A percentile compares a stretch with the other conserved stretches of the same genome.
phyloP scores from a whole-genome alignment of 2,797 vertebrate genomes.

The Enteromius afrohamiltoni region DNA sequence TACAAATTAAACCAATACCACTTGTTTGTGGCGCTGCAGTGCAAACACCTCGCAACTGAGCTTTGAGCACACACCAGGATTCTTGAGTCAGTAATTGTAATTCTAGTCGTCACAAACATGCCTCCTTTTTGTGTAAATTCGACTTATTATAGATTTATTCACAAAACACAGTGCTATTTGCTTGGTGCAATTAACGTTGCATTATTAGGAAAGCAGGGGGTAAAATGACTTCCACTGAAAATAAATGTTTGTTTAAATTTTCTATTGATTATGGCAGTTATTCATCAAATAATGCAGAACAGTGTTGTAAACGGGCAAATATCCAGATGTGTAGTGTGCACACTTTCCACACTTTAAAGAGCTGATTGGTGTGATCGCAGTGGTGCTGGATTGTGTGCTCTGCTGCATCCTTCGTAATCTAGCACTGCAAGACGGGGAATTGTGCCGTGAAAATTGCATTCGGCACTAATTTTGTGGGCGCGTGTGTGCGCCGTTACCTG shows the following conservation, averaged over 20 bases:
- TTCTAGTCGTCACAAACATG: background rate
- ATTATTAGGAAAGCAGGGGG: background rate
- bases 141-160: constrained; percentile 19
- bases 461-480: constrained; percentile 17
- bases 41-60: background rate
- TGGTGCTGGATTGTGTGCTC: constrained; percentile 10
- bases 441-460: constrained; percentile 25
- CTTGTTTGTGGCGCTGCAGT: background rate
- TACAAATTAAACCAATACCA: background rate
- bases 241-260: background rate
- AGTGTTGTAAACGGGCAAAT: background rate
- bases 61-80: background rate
- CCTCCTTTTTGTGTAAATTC: constrained; percentile 17
- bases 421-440: constrained; percentile 8
- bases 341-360: constrained; percentile 6
- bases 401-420: background rate
- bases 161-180: background rate
- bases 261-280: constrained; percentile 23
- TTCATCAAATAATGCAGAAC: background rate
- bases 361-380: background rate
- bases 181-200: background rate
- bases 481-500: constrained; percentile 1
- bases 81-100: background rate
- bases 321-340: background rate
- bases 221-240: background rate